Conservation (phyloP, 92 coral and sea anemone genomes). For the Montipora capitata region DNA sequence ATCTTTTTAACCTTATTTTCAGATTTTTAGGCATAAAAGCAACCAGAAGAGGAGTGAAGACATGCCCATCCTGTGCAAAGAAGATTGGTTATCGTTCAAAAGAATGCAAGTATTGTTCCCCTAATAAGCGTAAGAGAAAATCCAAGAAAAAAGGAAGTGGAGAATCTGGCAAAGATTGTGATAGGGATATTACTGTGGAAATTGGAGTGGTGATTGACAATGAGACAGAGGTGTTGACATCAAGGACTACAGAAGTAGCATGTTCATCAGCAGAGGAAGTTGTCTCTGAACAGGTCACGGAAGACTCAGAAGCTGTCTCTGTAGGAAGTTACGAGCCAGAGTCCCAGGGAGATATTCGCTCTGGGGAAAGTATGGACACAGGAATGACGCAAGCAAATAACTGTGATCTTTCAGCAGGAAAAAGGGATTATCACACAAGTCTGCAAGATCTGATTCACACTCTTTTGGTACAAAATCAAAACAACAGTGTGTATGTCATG, state of each 20-base stretch:
- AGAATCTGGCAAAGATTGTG: constrained; percentile 27
- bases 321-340: constrained; percentile 7
- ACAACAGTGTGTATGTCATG: constrained; percentile 30
- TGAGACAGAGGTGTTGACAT: constrained; percentile 79
- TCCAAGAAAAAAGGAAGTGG: constrained; percentile 51
- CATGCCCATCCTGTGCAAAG: constrained; percentile 87
- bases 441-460: constrained; percentile 88
- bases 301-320: not conserved
- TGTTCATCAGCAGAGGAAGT: not conserved
- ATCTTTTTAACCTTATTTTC: not conserved
- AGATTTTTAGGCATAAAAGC: constrained; percentile 93
- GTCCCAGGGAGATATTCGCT: not conserved
- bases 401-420: constrained; percentile 6
- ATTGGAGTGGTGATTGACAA: constrained; percentile 61
- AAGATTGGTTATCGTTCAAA: constrained; percentile 97
- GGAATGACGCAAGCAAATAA: constrained; percentile 2
- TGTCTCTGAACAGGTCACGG: not conserved
- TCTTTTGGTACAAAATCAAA: constrained; percentile 83
- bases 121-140: constrained; percentile 63
- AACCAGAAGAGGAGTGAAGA: constrained; percentile 96
- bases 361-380: constrained; percentile 6
- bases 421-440: constrained; percentile 52
- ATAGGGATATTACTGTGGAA: constrained; percentile 19
- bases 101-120: constrained; percentile 92
- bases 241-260: constrained; percentile 5